Base-by-base conservation (phyloP, 2,888 invertebrate species). In the Hyles lineata region DNA sequence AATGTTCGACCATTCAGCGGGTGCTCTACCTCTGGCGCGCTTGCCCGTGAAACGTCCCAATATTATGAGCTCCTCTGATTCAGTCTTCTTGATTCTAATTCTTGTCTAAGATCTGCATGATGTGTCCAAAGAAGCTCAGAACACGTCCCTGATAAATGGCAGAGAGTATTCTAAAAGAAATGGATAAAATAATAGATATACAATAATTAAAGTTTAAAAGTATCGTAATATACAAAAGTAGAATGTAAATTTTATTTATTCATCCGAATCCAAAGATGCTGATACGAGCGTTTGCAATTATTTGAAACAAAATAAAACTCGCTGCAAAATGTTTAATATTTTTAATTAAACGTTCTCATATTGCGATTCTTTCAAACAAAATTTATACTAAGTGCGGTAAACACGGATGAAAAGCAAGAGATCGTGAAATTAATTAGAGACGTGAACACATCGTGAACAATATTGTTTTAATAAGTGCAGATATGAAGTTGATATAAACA, bases 401-500 rank as follows among this genome's bases (percentile, higher is more conserved):
- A n/a, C 19, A n/a, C 55, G n/a, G 55, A 55, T 55, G 19, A n/a
- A 17, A 7, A n/a, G 19, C 17, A 55, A 52, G n/a, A 52, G 35
- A 60, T 8, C 43, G n/a, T 11, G 43, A 61, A 52, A n/a, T 71
- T 71, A 52, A 52, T 52, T 25, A 25, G 23, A 29, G 61, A 61
- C n/a, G 29, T 50, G 50, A 35, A 35, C 8, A 60, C 21, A 52
- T 50, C n/a, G 29, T 50, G 50, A 35, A 35, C 8, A 60, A n/a
- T 60, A 59, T 25, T 72, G 75, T 82, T 82, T 79, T 79, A 81
- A 83, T 80, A 78, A 75, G 75, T 76, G 78, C 72, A 77, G 77
- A 80, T 81, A 82, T 80, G 79, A 82, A 80, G 81, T 82, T 84
- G 80, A 85, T 85, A 84, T 82, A 82, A 80, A 81, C 78, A 78